phyloP scores from a whole-genome alignment of 2,888 invertebrate species.

The Gibbula magus region DNA sequence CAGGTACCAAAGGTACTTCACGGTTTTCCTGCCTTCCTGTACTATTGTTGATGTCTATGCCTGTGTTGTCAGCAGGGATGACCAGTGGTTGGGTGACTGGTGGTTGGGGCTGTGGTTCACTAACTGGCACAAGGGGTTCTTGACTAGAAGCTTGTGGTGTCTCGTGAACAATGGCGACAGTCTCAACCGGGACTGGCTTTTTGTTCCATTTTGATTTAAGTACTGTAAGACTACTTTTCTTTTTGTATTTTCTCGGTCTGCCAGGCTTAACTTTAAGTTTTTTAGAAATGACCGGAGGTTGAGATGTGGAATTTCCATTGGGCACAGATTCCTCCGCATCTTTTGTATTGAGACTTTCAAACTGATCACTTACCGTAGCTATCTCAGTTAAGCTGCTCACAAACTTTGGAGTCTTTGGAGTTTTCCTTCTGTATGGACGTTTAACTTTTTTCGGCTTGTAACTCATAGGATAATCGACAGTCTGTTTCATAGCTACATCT shows the following conservation, averaged over 20 bases:
- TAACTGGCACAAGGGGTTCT: neutral
- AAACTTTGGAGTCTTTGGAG: neutral
- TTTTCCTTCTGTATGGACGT: neutral
- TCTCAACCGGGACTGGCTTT: neutral
- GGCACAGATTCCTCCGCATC: neutral
- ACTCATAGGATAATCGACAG: neutral
- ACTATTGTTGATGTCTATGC: neutral
- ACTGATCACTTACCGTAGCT: neutral
- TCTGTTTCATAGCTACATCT: neutral
- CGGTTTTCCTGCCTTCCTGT: neutral
- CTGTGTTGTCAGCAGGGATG: too few relatives aligned
- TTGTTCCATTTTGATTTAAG: neutral
- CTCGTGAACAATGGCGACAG: neutral
- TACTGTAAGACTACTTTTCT: neutral
- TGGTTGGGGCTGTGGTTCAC: neutral
- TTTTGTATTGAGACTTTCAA: neutral
- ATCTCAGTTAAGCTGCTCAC: neutral
- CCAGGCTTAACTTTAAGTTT: neutral
- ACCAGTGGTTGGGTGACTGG: neutral
- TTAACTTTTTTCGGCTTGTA: neutral
- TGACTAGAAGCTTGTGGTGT: neutral
- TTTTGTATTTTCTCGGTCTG: neutral
- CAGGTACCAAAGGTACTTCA: neutral
- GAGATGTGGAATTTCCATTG: neutral
- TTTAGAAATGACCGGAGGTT: too few relatives aligned